Conservation (phyloP, 2,113 vertebrate genomes). For the Shinisaurus crocodilurus region DNA sequence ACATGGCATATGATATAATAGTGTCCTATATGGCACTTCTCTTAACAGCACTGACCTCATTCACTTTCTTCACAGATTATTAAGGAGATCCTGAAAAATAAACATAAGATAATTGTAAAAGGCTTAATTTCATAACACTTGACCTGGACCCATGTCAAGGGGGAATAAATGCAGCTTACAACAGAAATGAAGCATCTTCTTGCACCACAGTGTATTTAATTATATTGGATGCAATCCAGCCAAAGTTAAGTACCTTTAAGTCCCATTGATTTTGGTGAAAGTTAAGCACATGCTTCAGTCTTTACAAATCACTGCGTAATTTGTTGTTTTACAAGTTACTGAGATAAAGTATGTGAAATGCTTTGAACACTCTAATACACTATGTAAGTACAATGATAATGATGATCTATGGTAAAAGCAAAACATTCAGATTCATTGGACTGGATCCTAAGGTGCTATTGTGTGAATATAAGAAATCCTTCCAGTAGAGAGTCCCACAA, state of each 20-base stretch:
- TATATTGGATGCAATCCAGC: slow-evolving; percentile 8
- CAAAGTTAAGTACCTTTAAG: slow-evolving; percentile 13
- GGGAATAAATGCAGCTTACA: slow-evolving; percentile 36
- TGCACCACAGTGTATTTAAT: slow-evolving; percentile 43
- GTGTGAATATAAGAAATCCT: not conserved
- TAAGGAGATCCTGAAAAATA: slow-evolving; percentile 58
- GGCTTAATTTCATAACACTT: slow-evolving; percentile 39
- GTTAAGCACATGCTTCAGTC: not conserved
- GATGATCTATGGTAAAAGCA: not conserved
- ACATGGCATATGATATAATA: slow-evolving; percentile 54
- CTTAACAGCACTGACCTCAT: slow-evolving; percentile 45
- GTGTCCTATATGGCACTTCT: slow-evolving; percentile 56
- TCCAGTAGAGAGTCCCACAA: not conserved
- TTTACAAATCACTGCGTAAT: not conserved
- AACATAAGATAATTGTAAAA: slow-evolving; percentile 52
- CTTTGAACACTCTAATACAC: not conserved
- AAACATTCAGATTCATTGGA: not conserved
- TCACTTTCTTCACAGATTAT: slow-evolving; percentile 55
- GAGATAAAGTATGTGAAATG: not conserved
- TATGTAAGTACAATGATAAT: not conserved
- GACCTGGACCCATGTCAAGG: slow-evolving; percentile 36
- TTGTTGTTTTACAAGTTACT: slow-evolving; percentile 1
- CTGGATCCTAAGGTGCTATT: not conserved
- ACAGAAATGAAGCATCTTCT: slow-evolving; percentile 42
- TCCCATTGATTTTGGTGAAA: slow-evolving; percentile 19